Conservation (phyloP, 1,140 invertebrate genomes). For the Neoseiulus cucumeris region DNA sequence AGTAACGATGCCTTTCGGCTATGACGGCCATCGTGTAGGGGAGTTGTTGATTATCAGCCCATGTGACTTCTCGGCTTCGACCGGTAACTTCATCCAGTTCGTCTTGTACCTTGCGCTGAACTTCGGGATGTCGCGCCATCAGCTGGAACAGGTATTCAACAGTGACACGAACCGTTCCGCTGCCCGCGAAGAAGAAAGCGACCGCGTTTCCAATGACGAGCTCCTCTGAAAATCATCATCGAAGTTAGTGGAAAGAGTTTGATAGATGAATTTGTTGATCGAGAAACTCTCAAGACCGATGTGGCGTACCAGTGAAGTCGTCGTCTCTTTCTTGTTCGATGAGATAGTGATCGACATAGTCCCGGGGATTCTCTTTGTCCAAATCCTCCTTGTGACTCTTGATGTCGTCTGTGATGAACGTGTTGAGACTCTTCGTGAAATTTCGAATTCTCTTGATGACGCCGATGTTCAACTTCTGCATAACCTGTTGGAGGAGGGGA, state of each 20-base stretch:
- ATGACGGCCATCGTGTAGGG: conserved; percentile 19
- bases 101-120: conserved; percentile 23
- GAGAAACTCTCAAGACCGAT: too few relatives aligned
- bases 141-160: conserved; percentile 19
- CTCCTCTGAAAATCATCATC: conserved; percentile 12
- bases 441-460: neutral
- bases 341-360: neutral
- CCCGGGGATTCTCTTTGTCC: neutral
- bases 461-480: neutral
- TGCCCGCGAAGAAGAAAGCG: conserved; percentile 21
- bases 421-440: neutral
- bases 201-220: conserved; percentile 14
- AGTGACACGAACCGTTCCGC: conserved; percentile 20
- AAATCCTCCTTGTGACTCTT: neutral
- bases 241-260: too few relatives aligned
- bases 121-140: too few relatives aligned
- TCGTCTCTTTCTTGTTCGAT: neutral
- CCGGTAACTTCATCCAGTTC: conserved; percentile 25
- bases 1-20: conserved; percentile 12
- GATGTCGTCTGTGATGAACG: neutral
- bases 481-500: too few relatives aligned
- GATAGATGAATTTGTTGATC: too few relatives aligned
- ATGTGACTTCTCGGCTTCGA: conserved; percentile 17
- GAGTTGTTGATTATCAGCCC: conserved; percentile 16
- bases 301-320: neutral